Conservation (phyloP, 2,888 invertebrate genomes). For the Lumbricus terrestris region DNA sequence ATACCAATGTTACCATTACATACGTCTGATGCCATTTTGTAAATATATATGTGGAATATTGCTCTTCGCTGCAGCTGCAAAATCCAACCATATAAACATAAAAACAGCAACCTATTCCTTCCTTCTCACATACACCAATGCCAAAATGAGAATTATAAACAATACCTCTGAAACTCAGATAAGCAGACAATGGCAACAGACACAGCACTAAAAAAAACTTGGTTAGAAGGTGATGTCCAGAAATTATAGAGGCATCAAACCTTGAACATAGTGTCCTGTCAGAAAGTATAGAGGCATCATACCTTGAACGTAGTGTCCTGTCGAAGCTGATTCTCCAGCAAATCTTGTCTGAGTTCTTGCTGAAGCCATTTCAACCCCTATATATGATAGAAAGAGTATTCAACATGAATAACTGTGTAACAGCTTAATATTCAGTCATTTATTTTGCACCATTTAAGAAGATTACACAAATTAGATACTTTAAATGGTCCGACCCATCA, state of each 20-base stretch:
- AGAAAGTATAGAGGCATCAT: not conserved
- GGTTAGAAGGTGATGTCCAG: not conserved
- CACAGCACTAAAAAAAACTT: no score
- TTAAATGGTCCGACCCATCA: no score
- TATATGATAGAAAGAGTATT: not conserved
- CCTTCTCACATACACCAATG: not conserved
- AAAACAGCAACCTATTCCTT: not conserved
- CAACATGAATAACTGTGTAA: not conserved
- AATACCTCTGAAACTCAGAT: not conserved
- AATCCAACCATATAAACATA: no score
- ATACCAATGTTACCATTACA: no score
- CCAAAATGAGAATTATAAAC: not conserved
- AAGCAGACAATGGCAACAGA: not conserved
- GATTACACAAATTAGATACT: no score
- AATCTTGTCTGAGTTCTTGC: conserved; percentile 17
- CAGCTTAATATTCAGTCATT: no score
- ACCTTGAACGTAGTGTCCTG: conserved; percentile 16
- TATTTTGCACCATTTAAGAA: not conserved
- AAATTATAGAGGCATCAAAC: not conserved
- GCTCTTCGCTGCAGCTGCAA: no score
- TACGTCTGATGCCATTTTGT: not conserved
- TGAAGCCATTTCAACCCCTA: conserved; percentile 20
- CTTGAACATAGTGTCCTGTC: conserved; percentile 16
- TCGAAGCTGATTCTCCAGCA: not conserved
- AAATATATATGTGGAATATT: no score